Evolutionary conservation across 1,140 invertebrate genomes (phyloP), one percentile per base, ranked within the genome.

Genomic region (Polypedilum pembai): DNA sequence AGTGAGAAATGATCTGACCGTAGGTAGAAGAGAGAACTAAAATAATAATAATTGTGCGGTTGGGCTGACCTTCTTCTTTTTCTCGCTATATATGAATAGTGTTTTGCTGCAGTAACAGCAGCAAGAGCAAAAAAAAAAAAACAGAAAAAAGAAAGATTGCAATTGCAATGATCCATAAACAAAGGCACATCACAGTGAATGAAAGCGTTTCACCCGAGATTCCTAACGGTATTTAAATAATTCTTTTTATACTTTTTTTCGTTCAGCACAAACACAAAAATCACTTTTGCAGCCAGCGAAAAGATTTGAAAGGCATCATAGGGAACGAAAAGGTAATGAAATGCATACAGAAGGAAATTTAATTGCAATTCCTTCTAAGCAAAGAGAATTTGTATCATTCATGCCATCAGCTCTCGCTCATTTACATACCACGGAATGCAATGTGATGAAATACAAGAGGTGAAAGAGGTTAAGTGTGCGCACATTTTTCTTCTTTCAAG

Each of bases 121-220:
- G 15, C 65, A 20, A 17, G 12, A 33, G 24, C 17, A 20, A 18
- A 69, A 18, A 66, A 7, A 18, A 5, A 66, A 7, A 18, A 10
- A 69, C 65, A 69, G 5, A 69, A n/a, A 18, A 69, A 69, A 69
- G 65, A 20, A 69, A 18, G 17, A 69, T 69, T 69, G 17, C 17
- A 69, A 69, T 56, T 56, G 45, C 65, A 69, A 69, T 69, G 65
- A 69, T 69, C 65, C 65, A 69, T 69, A 69, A 69, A 69, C 65
- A 69, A 69, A 69, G 18, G 65, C 1, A 15, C 45, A 33, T 33
- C 45, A 56, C n/a, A 12, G n/a, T 4, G 12, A 56, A 56, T 56
- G n/a, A 56, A 56, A 56, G 45, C 45, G 45, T 56, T 56, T 56
- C 45, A 56, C 45, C 45, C 45, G n/a, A 56, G 45, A 69, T 10